Base-by-base conservation (phyloP, 2,797 vertebrate genomes). In the Acanthiza pusilla region DNA sequence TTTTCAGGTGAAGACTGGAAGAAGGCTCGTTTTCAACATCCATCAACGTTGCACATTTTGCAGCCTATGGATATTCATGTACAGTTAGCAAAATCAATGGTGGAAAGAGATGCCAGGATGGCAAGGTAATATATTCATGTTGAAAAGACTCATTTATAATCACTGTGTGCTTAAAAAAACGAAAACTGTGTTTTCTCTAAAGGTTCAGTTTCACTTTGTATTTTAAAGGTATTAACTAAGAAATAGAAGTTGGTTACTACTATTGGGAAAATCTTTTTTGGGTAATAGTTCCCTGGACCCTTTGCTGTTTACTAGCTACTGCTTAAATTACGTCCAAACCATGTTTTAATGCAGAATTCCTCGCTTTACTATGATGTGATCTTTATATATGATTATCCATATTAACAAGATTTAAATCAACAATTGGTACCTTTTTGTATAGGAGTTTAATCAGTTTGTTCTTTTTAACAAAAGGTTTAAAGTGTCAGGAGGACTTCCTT, bases 41-140 rank as follows among this genome's bases (percentile, higher is more conserved):
- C 98, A 2, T 99, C 99, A 4, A 67, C 97, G 36, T 98, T 99
- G 72, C 99, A 99, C 93, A 93, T 99, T 84, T 97, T 99, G 27
- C 99, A 98, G 61, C 99, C 99, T 3, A 98, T 99, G 98, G 99
- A 99, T 97, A 98, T 99, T 94, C 98, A 98, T 1, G 91, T 99
- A 27, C 98, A 99, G 87, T 76, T 99, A 85, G 98, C 98, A 81
- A 99, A 99, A 96, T 98, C 99, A 4, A 99, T 99, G 99, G 98
- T 99, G 89, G 99, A 99, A 54, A 99, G 98, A 94, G 99, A 99
- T 50, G 77, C 96, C 89, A 97, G 99, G 88, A 99, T 99, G 99
- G 97, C 99, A 81, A 99, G 98, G 99, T 99, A 97, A 96, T 40
- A 34, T 36, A 71, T 86, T 84, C 22, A 61, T 63, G 15, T 38